A percentile compares a stretch with the other conserved stretches of the same genome.
phyloP scores from a whole-genome alignment of 2,113 vertebrate species.

The Tautogolabrus adspersus region DNA sequence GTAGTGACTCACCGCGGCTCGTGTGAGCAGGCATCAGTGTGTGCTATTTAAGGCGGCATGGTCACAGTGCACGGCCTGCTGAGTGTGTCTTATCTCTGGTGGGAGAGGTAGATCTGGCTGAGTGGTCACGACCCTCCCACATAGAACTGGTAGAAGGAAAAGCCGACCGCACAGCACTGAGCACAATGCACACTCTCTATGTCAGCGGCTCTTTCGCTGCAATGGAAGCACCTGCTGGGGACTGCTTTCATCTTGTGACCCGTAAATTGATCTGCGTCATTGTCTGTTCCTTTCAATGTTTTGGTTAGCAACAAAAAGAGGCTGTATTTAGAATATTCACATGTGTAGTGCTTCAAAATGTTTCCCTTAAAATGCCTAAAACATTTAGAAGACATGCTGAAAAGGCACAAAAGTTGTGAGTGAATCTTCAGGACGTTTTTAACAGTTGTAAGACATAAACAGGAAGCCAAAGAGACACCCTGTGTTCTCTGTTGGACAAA shows the following conservation, averaged over 20 bases:
- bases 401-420: neutral
- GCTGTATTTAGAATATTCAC: conserved; percentile 5
- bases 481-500: conserved; percentile 6
- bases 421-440: neutral
- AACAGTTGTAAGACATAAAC: conserved; percentile 16
- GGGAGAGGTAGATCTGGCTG: conserved; percentile 53
- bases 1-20: conserved; percentile 51
- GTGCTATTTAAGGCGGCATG: conserved; percentile 51
- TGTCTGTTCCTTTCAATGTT: conserved; percentile 27
- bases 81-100: conserved; percentile 57
- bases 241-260: conserved; percentile 50
- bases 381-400: conserved; percentile 10
- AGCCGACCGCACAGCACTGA: conserved; percentile 29
- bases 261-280: neutral
- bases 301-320: neutral
- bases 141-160: conserved; percentile 41
- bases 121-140: conserved; percentile 61
- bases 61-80: conserved; percentile 35
- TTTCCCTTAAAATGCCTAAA: neutral
- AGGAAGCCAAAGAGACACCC: neutral
- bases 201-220: conserved; percentile 48
- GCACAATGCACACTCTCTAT: conserved; percentile 51
- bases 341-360: neutral
- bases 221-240: conserved; percentile 43
- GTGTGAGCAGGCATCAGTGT: conserved; percentile 56